Conservation (phyloP, 1,140 invertebrate species). For the Lordiphosa mommai region DNA sequence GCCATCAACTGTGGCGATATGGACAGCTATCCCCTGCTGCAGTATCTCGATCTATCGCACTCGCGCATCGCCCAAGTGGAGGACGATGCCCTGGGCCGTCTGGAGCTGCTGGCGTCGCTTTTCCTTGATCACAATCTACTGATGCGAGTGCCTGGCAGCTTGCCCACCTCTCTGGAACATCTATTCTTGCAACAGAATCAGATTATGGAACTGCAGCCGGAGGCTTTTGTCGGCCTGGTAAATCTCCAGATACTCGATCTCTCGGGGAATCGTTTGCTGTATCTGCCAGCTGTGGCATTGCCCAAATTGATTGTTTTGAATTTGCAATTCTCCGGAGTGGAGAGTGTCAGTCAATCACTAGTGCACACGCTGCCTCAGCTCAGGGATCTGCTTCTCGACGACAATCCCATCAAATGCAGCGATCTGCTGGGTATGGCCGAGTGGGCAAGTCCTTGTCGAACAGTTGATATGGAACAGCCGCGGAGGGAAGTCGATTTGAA, state of each 20-base stretch:
- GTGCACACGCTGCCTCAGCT: slow-evolving; percentile 70
- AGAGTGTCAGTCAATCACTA: slow-evolving; percentile 67
- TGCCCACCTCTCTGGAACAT: slow-evolving; percentile 83
- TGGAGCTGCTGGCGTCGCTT: slow-evolving; percentile 89
- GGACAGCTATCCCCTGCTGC: slow-evolving; percentile 92
- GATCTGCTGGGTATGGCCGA: slow-evolving; percentile 75
- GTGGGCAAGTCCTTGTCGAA: slow-evolving; percentile 73
- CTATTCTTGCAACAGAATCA: slow-evolving; percentile 84
- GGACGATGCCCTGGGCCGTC: slow-evolving; percentile 90
- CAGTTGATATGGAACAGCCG: slow-evolving; percentile 38
- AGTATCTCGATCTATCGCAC: slow-evolving; percentile 89
- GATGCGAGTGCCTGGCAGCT: slow-evolving; percentile 83
- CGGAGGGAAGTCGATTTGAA: slow-evolving; percentile 47
- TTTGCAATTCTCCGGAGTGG: slow-evolving; percentile 60
- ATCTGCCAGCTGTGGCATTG: slow-evolving; percentile 61
- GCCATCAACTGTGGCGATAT: slow-evolving; percentile 90
- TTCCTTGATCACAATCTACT: slow-evolving; percentile 90
- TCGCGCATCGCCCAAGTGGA: slow-evolving; percentile 89
- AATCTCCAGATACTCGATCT: slow-evolving; percentile 85
- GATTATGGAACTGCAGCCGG: slow-evolving; percentile 83
- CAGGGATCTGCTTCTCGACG: slow-evolving; percentile 70
- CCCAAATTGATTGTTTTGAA: slow-evolving; percentile 66
- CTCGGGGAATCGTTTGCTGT: slow-evolving; percentile 68
- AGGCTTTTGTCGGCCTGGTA: slow-evolving; percentile 86
- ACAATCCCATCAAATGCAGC: slow-evolving; percentile 75